These are phyloP conservation scores for Ophion ventricosus DNA, from an alignment of 2,888 invertebrate genomes.

Conservation along the genomic window DNA sequence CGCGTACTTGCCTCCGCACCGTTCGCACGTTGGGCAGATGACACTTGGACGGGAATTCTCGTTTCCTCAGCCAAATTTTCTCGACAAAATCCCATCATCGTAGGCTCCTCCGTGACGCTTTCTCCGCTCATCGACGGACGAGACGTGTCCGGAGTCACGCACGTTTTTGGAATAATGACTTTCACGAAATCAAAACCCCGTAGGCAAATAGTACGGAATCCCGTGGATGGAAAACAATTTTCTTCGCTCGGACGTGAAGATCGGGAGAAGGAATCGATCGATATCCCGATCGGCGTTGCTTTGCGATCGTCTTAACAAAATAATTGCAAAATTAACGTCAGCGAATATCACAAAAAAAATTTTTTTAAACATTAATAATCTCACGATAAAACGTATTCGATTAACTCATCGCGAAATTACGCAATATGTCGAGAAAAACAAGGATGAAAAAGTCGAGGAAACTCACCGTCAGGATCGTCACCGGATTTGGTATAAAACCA, in stretches of 20 bases:
- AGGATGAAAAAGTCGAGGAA: neutral
- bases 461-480: slow-evolving; percentile 49
- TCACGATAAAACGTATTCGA: neutral
- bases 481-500: slow-evolving; percentile 60
- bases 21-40: neutral
- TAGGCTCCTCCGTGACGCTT: slow-evolving; percentile 2
- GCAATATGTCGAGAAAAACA: too few species aligned
- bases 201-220: slow-evolving; percentile 29
- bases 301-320: slow-evolving; percentile 46
- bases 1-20: neutral
- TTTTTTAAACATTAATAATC: neutral
- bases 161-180: slow-evolving; percentile 21
- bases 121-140: neutral
- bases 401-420: too few species aligned
- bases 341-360: neutral
- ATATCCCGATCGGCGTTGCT: neutral
- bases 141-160: neutral
- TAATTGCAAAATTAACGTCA: neutral
- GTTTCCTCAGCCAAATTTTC: slow-evolving; percentile 2
- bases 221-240: slow-evolving; percentile 2
- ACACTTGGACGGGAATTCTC: neutral
- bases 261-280: neutral
- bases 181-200: slow-evolving; percentile 40
- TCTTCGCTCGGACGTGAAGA: slow-evolving; percentile 22
- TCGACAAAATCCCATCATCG: neutral